These are phyloP conservation scores for Tenebrio molitor DNA, from an alignment of 1,140 invertebrate genomes.

Conservation along the genomic window DNA sequence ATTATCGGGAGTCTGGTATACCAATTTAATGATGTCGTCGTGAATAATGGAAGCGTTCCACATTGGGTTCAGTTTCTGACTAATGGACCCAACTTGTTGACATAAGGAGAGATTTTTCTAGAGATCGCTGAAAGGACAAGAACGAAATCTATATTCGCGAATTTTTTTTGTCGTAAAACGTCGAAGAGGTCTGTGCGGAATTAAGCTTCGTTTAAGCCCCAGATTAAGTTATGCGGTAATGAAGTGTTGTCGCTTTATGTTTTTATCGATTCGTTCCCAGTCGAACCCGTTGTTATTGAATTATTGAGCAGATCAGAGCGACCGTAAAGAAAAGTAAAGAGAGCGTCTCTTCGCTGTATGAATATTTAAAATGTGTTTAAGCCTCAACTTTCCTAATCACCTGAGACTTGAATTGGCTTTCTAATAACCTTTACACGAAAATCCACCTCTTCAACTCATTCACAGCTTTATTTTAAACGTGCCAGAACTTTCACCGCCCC, in stretches of 20 bases:
- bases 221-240: slow-evolving; percentile 1
- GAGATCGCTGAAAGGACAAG: neutral
- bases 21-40: no score
- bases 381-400: slow-evolving; percentile 30
- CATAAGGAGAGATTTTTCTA: neutral
- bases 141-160: no score
- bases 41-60: no score
- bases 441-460: slow-evolving; percentile 44
- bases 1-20: no score
- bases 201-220: neutral
- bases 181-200: neutral
- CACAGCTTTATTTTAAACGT: slow-evolving; percentile 52
- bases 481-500: slow-evolving; percentile 54
- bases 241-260: slow-evolving; percentile 24
- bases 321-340: slow-evolving; percentile 17
- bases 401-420: slow-evolving; percentile 24
- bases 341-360: neutral
- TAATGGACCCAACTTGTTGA: slow-evolving; percentile 29
- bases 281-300: neutral
- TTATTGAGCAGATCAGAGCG: slow-evolving; percentile 25
- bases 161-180: no score
- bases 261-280: neutral
- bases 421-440: slow-evolving; percentile 31
- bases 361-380: slow-evolving; percentile 38
- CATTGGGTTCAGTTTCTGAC: no score